Base-by-base conservation (phyloP, 2,888 invertebrate genomes). In the Chaetoderma sp. region DNA sequence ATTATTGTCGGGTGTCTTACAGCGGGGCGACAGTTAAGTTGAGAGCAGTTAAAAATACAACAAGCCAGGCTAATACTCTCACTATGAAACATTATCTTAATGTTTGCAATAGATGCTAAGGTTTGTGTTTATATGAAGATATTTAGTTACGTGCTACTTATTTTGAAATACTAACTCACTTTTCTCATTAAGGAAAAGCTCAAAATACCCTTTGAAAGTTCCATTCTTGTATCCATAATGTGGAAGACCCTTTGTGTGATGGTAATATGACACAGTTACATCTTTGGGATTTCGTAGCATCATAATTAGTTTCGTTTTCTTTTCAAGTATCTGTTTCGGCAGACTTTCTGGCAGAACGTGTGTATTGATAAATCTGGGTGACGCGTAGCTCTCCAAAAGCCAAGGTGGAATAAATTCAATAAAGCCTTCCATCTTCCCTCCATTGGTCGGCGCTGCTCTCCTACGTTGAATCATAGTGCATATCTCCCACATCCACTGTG, bases 401-500 rank as follows among this genome's bases (percentile, higher is more conserved):
- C n/a, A 28, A 1, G 4, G 25, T 6, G 28, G n/a, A 28, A 30
- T 32, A 18, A 16, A 13, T 30, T 54, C 54, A 4, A 54, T 3
- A n/a, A 54, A 23, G 16, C n/a, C 18, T 10, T 54, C 25, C 4
- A n/a, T 32, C 32, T 54, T 54, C 16, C n/a, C 10, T 16, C 28
- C 16, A n/a, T 13, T 27, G 54, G n/a, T 25, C 2, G 28, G 16
- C 16, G 27, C 25, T 4, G 13, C 32, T 16, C 32, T 25, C 13
- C 32, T 32, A 3, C n/a, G 27, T 3, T 13, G 13, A 3, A 54
- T 3, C 54, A 54, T 54, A 16, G 18, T 30, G n/a, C 4, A 18
- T 10, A 54, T 16, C 54, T 54, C 54, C 54, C 54, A 54, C 10
- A 27, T 54, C 54, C 54, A 54, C n/a, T 54, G 54, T 30, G 54